These are phyloP conservation scores for Oreochromis tanganicae DNA, from an alignment of 2,113 vertebrate genomes.

Conservation along the genomic window DNA sequence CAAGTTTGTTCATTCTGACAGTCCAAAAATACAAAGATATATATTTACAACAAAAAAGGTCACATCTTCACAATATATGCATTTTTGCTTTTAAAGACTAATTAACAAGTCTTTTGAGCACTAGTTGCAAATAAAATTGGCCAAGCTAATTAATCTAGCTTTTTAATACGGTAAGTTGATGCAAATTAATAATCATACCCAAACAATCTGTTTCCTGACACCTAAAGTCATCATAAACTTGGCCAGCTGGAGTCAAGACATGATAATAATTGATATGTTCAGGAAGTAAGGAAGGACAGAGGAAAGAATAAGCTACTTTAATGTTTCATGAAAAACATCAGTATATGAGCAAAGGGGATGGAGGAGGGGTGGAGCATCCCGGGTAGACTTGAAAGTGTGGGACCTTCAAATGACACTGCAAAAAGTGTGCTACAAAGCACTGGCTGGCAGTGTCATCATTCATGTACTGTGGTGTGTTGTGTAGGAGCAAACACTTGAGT, in stretches of 20 bases:
- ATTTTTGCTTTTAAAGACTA: not conserved
- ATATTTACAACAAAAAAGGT: not conserved
- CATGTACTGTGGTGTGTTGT: not conserved
- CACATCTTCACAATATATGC: not conserved
- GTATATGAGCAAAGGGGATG: not conserved
- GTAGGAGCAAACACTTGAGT: not conserved
- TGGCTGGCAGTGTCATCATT: not conserved
- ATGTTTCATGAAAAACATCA: not conserved
- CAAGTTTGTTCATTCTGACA: not conserved
- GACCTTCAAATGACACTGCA: conserved; percentile 53
- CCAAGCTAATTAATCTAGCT: not conserved
- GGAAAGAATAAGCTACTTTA: not conserved
- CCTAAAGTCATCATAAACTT: not conserved
- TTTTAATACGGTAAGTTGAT: not conserved
- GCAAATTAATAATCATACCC: not conserved
- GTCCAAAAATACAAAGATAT: not conserved
- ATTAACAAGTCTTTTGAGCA: not conserved
- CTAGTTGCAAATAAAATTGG: not conserved
- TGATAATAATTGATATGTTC: not conserved
- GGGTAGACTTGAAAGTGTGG: not conserved
- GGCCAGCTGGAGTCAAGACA: not conserved
- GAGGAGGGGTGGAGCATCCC: not conserved
- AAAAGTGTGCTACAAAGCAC: conserved; percentile 5
- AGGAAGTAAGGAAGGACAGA: not conserved
- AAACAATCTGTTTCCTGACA: not conserved